These are phyloP conservation scores for Caracal caracal DNA, from an alignment of 2,113 vertebrate genomes.

Conservation along the genomic window DNA sequence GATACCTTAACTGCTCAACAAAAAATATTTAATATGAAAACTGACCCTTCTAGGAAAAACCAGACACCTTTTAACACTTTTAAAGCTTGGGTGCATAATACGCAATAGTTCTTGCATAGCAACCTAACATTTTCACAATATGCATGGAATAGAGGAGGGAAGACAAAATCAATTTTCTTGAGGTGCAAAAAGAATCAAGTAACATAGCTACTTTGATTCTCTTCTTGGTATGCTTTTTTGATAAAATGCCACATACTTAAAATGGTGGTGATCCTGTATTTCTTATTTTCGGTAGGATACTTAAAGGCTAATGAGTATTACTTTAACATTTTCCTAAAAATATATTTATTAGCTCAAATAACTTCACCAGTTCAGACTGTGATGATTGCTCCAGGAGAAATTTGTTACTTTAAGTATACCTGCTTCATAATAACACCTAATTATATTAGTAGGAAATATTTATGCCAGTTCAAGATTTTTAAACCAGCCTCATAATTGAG, in stretches of 20 bases:
- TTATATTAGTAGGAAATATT: background rate
- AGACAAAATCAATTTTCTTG: conserved; percentile 73
- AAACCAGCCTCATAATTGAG: background rate
- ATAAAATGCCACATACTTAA: conserved; percentile 16
- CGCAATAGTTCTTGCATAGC: conserved; percentile 41
- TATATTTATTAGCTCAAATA: conserved; percentile 32
- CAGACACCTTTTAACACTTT: conserved; percentile 59
- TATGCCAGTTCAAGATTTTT: background rate
- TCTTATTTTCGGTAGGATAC: conserved; percentile 8
- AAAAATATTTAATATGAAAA: conserved; percentile 76
- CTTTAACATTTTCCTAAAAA: conserved; percentile 6
- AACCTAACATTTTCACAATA: conserved; percentile 39
- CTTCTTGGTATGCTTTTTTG: conserved; percentile 8
- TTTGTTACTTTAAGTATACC: background rate
- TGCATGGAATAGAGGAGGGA: background rate
- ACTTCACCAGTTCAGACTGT: background rate
- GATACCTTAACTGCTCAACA: conserved; percentile 78
- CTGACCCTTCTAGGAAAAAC: conserved; percentile 69
- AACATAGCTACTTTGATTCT: conserved; percentile 39
- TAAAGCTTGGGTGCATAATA: conserved; percentile 50
- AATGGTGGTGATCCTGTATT: background rate
- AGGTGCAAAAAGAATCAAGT: conserved; percentile 70
- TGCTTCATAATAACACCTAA: background rate
- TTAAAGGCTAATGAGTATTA: conserved; percentile 1
- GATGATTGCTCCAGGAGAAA: conserved; percentile 22